Percentiles rank a stretch among this genome's conserved stretches.
phyloP scores from a whole-genome alignment of 2,797 vertebrate genomes.

The Paedocypris micromegethes region DNA sequence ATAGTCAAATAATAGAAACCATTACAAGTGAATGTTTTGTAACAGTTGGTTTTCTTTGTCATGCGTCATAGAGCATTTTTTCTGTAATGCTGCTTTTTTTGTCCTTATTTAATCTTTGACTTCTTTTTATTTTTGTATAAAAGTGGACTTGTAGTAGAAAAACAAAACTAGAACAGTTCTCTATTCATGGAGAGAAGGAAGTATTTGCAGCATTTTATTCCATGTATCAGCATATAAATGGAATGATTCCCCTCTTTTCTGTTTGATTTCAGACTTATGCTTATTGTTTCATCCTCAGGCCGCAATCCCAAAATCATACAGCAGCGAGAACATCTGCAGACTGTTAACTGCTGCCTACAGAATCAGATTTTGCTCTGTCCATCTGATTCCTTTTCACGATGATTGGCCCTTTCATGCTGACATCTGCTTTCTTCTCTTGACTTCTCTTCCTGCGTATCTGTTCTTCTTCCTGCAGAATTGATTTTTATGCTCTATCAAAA shows the following conservation, averaged over 20 bases:
- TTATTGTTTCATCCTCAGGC: slow-evolving; percentile 15
- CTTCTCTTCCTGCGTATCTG: slow-evolving; percentile 51
- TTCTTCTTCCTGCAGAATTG: slow-evolving; percentile 47
- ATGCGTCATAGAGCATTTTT: too few species aligned
- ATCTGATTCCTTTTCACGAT: slow-evolving; percentile 27
- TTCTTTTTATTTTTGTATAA: too few species aligned
- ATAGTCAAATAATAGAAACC: too few species aligned
- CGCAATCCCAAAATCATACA: slow-evolving; percentile 6
- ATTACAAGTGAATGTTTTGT: too few species aligned
- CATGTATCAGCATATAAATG: not conserved
- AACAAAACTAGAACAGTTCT: too few species aligned
- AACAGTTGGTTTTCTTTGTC: too few species aligned
- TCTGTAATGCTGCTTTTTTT: too few species aligned
- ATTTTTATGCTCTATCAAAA: slow-evolving; percentile 66
- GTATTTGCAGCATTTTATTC: too few species aligned
- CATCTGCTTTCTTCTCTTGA: slow-evolving; percentile 41
- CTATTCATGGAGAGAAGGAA: too few species aligned
- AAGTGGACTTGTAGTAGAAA: too few species aligned
- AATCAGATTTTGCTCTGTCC: slow-evolving; percentile 21
- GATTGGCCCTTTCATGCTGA: slow-evolving; percentile 19
- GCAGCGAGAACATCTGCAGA: slow-evolving; percentile 31
- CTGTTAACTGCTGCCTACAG: slow-evolving; percentile 16
- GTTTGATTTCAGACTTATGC: not conserved
- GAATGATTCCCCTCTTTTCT: slow-evolving; percentile 5
- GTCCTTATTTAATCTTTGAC: too few species aligned